phyloP scores from a whole-genome alignment of 92 coral and sea anemone genomes.

The Epizoanthus ramosus region DNA sequence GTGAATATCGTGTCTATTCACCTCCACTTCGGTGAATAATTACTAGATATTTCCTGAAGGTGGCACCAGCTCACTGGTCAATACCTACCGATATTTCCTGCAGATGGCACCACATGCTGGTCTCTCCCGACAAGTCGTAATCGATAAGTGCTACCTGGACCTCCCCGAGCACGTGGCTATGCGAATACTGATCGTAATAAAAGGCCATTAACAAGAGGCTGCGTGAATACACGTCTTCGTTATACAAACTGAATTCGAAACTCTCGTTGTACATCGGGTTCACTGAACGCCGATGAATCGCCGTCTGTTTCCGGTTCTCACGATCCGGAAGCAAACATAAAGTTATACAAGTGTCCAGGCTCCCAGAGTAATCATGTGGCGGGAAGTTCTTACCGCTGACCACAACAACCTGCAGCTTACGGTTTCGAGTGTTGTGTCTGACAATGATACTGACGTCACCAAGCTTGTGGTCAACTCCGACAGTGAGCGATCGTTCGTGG shows the following conservation, averaged over 20 bases:
- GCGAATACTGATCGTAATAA: constrained; percentile 78
- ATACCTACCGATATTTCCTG: constrained; percentile 67
- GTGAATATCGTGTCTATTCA: too few relatives aligned
- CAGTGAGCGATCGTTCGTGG: constrained; percentile 55
- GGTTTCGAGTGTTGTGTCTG: constrained; percentile 71
- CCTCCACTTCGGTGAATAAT: too few relatives aligned
- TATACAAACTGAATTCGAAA: constrained; percentile 68
- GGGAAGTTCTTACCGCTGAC: constrained; percentile 82
- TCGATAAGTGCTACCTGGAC: constrained; percentile 80
- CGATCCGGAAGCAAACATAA: constrained; percentile 85
- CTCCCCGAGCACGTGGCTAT: constrained; percentile 85
- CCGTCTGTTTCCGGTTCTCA: constrained; percentile 78
- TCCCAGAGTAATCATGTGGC: constrained; percentile 84
- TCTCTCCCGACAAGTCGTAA: constrained; percentile 73
- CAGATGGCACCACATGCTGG: constrained; percentile 74
- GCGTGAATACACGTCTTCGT: constrained; percentile 76
- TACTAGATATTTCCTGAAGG: too few relatives aligned
- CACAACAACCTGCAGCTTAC: constrained; percentile 65
- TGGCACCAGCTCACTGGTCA: not conserved
- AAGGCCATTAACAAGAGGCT: constrained; percentile 68
- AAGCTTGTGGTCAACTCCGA: constrained; percentile 62
- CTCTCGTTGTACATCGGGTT: constrained; percentile 83
- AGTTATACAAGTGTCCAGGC: constrained; percentile 89
- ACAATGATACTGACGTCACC: constrained; percentile 71
- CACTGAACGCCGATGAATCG: constrained; percentile 80